Percentiles rank a stretch among this genome's conserved stretches.
Conservation (phyloP, 2,888 invertebrate species). For the Eupsilia transversa region DNA sequence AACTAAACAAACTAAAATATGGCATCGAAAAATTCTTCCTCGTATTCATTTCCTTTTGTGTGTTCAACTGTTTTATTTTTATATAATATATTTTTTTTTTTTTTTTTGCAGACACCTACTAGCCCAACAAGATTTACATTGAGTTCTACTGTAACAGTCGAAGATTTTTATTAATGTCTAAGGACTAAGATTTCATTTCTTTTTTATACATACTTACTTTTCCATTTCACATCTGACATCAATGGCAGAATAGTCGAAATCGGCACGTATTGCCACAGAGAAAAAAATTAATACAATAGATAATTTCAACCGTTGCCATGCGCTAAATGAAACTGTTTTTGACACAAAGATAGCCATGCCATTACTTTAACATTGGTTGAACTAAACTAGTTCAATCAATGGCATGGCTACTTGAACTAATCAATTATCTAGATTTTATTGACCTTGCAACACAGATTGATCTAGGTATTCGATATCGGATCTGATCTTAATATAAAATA, state of each 20-base stretch:
- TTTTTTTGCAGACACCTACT: background rate
- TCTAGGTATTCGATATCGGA: background rate
- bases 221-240: background rate
- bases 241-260: background rate
- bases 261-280: background rate
- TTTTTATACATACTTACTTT: background rate
- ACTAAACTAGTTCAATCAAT: conserved; percentile 2
- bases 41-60: too few species aligned
- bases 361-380: too few species aligned
- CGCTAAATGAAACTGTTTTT: conserved; percentile 15
- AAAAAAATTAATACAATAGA: background rate
- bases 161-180: background rate
- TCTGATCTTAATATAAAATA: background rate
- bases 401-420: background rate
- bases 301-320: background rate
- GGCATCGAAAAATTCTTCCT: background rate
- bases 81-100: too few species aligned
- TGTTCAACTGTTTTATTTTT: too few species aligned
- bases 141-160: background rate
- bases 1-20: background rate
- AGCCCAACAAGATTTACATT: background rate
- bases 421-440: conserved; percentile 18
- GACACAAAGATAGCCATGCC: background rate
- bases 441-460: conserved; percentile 24
- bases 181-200: background rate